Evolutionary conservation across 2,888 invertebrate species (phyloP).

Genomic region (Tetranychus truncatus): DNA sequence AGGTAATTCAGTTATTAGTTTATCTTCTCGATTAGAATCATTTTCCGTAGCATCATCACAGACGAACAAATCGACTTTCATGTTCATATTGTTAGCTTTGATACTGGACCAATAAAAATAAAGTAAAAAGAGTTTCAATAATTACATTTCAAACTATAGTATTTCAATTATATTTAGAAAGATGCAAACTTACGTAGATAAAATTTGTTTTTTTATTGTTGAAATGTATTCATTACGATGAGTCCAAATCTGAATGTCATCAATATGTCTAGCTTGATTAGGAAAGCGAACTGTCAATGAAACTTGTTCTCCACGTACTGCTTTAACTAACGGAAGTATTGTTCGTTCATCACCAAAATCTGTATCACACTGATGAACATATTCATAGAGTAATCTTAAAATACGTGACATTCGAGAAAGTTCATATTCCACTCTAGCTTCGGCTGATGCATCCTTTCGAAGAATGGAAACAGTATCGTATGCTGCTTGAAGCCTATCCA

Average conservation of each 20-base stretch:
- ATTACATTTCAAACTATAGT: neutral
- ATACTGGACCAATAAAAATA: conserved; percentile 31
- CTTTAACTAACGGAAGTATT: conserved; percentile 68
- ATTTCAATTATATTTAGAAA: neutral
- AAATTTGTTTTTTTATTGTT: conserved; percentile 47
- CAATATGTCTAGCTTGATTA: conserved; percentile 58
- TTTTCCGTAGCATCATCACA: conserved; percentile 74
- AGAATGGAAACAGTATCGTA: conserved; percentile 59
- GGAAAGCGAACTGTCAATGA: conserved; percentile 68
- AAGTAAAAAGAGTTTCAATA: neutral
- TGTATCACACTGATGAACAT: conserved; percentile 76
- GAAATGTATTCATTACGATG: conserved; percentile 86
- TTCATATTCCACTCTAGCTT: conserved; percentile 43
- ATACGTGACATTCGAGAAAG: conserved; percentile 76
- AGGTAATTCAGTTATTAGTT: conserved; percentile 64
- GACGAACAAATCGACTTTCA: conserved; percentile 73
- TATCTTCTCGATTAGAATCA: conserved; percentile 51
- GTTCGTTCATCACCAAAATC: conserved; percentile 56
- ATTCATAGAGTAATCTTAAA: conserved; percentile 80
- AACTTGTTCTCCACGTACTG: conserved; percentile 73
- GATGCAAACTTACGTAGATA: conserved; percentile 14
- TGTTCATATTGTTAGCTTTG: conserved; percentile 43
- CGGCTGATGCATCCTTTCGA: conserved; percentile 39
- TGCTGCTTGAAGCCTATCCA: conserved; percentile 64
- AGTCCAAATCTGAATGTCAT: conserved; percentile 76